These are phyloP conservation scores for Pterocles gutturalis DNA, from an alignment of 2,113 vertebrate genomes.

Conservation along the genomic window DNA sequence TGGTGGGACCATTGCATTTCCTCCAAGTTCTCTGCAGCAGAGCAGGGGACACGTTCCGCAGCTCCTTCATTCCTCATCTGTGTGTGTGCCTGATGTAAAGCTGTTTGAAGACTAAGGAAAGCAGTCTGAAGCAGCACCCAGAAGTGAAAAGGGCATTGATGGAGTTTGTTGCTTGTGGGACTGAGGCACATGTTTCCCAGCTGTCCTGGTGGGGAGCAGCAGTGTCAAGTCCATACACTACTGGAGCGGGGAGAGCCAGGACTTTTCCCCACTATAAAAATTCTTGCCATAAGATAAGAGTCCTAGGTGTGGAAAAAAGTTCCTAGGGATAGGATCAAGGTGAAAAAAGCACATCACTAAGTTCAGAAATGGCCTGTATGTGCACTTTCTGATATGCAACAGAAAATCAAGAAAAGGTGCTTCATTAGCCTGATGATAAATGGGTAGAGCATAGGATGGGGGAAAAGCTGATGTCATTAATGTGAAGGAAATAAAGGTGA, in stretches of 20 bases:
- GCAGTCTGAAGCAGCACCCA: background rate
- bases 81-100: background rate
- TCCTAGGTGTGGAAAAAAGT: background rate
- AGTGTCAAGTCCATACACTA: background rate
- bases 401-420: background rate
- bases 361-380: background rate
- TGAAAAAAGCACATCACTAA: background rate
- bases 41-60: background rate
- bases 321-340: background rate
- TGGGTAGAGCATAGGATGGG: too few species aligned
- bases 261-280: background rate
- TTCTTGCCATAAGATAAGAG: background rate
- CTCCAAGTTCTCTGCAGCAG: background rate
- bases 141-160: background rate
- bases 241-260: background rate
- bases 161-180: background rate
- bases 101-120: background rate
- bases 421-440: background rate
- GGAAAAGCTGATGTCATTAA: background rate
- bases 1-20: background rate
- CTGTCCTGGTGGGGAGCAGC: background rate
- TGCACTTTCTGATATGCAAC: background rate
- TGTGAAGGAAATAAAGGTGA: background rate
- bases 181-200: background rate
- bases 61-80: background rate